phyloP scores from a whole-genome alignment of 2,888 invertebrate species.

The Meteorus cinctellus region DNA sequence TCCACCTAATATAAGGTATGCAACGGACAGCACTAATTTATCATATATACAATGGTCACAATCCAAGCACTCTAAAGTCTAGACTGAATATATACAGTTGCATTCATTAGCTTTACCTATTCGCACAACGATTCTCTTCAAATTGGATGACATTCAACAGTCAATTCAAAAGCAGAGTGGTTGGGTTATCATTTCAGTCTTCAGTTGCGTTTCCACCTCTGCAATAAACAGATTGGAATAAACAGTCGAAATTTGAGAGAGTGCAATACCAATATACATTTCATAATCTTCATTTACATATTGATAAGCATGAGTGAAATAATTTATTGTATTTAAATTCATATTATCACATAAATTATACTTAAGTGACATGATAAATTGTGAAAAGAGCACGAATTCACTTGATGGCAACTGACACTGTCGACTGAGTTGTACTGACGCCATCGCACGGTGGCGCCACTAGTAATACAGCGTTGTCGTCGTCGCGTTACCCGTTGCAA shows the following conservation, averaged over 20 bases:
- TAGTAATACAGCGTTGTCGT: not conserved
- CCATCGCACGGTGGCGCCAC: not conserved
- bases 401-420: not conserved
- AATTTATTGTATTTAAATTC: not conserved
- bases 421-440: constrained; percentile 4
- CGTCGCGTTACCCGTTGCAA: not conserved
- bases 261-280: not conserved
- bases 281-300: not conserved
- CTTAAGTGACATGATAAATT: not conserved
- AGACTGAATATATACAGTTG: not conserved
- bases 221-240: too few species aligned
- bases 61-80: not conserved
- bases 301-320: not conserved
- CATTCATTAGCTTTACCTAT: constrained; percentile 34
- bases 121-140: constrained; percentile 37
- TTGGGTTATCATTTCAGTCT: not conserved
- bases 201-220: too few species aligned
- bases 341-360: not conserved
- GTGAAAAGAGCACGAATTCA: not conserved
- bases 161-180: not conserved
- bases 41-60: constrained; percentile 36
- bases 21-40: constrained; percentile 51
- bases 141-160: constrained; percentile 36
- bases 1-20: constrained; percentile 40
- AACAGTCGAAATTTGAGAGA: not conserved